phyloP scores from a whole-genome alignment of 2,797 vertebrate genomes.

The Sebastes miniatus region DNA sequence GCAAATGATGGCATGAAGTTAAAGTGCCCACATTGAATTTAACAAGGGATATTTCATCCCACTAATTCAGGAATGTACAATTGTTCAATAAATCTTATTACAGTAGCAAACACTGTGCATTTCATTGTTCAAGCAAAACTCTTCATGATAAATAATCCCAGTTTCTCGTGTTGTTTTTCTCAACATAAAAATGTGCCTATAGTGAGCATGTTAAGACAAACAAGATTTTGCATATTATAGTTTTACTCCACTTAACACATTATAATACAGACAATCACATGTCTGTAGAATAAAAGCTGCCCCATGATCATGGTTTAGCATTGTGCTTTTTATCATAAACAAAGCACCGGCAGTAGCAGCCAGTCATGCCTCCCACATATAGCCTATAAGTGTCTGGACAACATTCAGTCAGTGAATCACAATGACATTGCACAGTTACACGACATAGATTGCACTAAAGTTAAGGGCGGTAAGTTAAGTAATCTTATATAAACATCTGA shows the following conservation, averaged over 20 bases:
- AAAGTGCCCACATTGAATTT: constrained; percentile 74
- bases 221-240: constrained; percentile 61
- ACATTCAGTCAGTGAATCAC: constrained; percentile 74
- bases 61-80: constrained; percentile 65
- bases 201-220: constrained; percentile 43
- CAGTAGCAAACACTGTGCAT: constrained; percentile 51
- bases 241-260: constrained; percentile 67
- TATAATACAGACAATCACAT: constrained; percentile 72
- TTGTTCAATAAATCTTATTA: constrained; percentile 46
- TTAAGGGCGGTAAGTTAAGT: constrained; percentile 51
- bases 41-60: constrained; percentile 46
- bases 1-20: constrained; percentile 60
- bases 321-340: constrained; percentile 74
- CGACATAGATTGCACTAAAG: constrained; percentile 78
- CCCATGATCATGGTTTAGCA: constrained; percentile 42
- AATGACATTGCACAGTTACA: constrained; percentile 74
- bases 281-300: constrained; percentile 55
- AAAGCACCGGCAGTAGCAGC: constrained; percentile 43
- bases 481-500: constrained; percentile 64
- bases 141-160: constrained; percentile 34
- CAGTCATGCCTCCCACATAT: constrained; percentile 17
- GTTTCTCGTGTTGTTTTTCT: constrained; percentile 14
- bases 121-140: constrained; percentile 49
- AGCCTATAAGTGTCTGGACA: constrained; percentile 42
- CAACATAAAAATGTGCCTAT: constrained; percentile 37